Conservation (phyloP, 2,888 invertebrate species). For the Eilema caniola region DNA sequence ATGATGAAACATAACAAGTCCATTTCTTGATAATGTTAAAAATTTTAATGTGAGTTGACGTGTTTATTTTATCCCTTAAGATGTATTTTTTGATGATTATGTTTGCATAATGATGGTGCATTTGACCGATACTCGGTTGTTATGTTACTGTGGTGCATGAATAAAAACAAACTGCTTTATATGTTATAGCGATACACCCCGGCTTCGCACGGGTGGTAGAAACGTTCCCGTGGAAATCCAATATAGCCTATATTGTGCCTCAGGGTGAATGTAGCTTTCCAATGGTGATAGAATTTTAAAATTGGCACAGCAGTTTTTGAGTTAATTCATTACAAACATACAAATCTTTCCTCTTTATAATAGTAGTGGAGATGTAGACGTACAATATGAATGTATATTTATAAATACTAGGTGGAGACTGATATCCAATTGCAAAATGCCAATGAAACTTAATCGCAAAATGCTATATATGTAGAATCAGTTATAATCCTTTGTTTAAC, state of each 20-base stretch:
- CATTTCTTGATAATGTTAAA: conserved; percentile 39
- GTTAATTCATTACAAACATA: too few relatives aligned
- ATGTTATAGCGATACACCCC: too few relatives aligned
- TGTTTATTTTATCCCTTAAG: conserved; percentile 36
- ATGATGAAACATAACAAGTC: conserved; percentile 45
- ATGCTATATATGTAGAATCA: background rate
- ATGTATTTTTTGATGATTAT: background rate
- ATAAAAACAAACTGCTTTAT: background rate
- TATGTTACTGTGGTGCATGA: background rate
- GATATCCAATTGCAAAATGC: background rate
- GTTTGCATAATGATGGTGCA: background rate
- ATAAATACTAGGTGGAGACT: background rate
- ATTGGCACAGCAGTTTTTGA: too few relatives aligned
- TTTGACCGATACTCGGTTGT: background rate
- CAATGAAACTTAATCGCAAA: background rate
- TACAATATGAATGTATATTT: too few relatives aligned
- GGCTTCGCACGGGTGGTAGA: too few relatives aligned
- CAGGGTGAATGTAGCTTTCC: too few relatives aligned
- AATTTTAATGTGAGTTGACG: conserved; percentile 26
- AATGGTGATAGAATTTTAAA: too few relatives aligned
- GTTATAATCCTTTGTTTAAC: too few relatives aligned
- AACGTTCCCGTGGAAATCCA: too few relatives aligned
- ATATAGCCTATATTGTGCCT: too few relatives aligned
- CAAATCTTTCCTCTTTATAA: too few relatives aligned
- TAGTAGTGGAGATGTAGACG: too few relatives aligned